These are phyloP conservation scores for Parnassius glacialis DNA, from an alignment of 2,888 invertebrate species.

Conservation along the genomic window DNA sequence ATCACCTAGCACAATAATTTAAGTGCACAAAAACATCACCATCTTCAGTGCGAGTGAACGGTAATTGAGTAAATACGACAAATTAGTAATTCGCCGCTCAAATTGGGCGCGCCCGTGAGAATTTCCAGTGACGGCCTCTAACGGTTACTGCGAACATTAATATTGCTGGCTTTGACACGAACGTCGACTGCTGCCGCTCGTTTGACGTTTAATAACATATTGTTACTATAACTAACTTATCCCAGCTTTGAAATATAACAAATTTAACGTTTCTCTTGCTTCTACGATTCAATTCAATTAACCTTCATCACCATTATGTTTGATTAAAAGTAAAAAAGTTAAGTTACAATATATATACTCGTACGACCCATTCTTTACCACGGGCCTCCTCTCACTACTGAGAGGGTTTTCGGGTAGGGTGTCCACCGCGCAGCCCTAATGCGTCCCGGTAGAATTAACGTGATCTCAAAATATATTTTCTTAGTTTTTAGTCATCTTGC, in stretches of 20 bases:
- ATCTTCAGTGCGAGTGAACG: not conserved
- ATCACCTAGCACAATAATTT: no score
- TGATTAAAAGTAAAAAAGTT: no score
- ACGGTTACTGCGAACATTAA: constrained; percentile 61
- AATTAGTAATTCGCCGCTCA: constrained; percentile 56
- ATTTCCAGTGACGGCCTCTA: constrained; percentile 54
- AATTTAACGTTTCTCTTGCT: not conserved
- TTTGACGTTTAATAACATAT: constrained; percentile 61
- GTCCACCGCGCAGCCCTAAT: no score
- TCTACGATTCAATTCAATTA: no score
- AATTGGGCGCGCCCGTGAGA: constrained; percentile 66
- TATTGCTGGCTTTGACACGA: constrained; percentile 65
- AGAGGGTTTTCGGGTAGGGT: no score
- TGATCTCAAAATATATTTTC: no score
- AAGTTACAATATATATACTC: no score
- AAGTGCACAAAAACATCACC: not conserved
- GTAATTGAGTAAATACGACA: constrained; percentile 55
- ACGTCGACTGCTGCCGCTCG: constrained; percentile 48
- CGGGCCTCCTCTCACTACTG: no score
- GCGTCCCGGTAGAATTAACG: no score
- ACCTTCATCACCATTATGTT: no score
- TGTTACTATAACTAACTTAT: constrained; percentile 39
- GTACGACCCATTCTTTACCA: no score
- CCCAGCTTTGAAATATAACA: not conserved
- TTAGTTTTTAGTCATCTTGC: no score